Evolutionary conservation across 2,797 vertebrate species (phyloP), one percentile per base, ranked within the genome.

Genomic region (Otolemur crassicaudatus): DNA sequence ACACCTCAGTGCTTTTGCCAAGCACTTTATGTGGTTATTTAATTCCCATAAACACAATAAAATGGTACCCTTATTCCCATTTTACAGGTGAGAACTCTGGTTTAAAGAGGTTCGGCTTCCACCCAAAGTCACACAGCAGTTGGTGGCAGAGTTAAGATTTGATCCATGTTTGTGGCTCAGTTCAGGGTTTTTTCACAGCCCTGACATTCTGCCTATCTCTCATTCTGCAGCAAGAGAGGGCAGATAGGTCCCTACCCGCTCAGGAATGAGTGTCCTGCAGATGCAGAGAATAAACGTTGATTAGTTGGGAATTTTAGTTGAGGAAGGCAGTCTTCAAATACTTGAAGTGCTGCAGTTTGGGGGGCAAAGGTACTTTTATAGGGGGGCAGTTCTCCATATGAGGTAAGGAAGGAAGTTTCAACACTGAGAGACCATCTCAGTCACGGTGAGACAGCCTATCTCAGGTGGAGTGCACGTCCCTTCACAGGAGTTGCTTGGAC

Each of bases 401-500:
- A 70, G 75, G 77, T 65, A 91, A 60, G 37, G 70, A 88, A 91
- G 69, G 79, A 93, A 20, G 11, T 93, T 94, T 84, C 40, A 85
- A 17, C 17, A 20, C 73, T 94, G 82, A 88, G 84, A 89, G 81
- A 46, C 56, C 76, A 3, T 91, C 34, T 49, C 82, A 63, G 3
- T 91, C 34, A 61, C 82, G 58, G 75, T 61, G 49, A 60, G 76
- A 67, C 77, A 23, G 60, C 53, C 25, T 82, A 12, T 25, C 40
- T 67, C n/a, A 5, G 73, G 69, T 40, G 5, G 20, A 25, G 49
- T 85, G n/a, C 63, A 29, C 56, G 75, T 72, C 53, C 56, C 17
- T 53, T 58, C 49, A 7, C 34, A 34, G 27, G 76, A 46, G 37
- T 56, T 60, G 61, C 49, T 10, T 3, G 31, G 16, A 9, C 12